Conservation (phyloP, 2,888 invertebrate species). For the Chrysomela aeneicollis region DNA sequence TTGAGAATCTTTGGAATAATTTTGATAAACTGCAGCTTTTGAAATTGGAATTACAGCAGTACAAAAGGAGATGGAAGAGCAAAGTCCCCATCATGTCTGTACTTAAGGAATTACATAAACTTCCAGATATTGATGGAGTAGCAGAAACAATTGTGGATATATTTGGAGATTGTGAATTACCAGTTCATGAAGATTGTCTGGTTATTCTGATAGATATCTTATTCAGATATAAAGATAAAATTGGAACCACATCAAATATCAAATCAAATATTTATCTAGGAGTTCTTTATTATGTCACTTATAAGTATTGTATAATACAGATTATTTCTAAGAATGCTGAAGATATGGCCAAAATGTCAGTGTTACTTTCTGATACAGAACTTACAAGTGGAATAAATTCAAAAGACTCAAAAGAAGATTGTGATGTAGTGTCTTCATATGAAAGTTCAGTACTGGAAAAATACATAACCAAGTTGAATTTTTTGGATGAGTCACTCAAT, state of each 20-base stretch:
- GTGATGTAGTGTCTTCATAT: conserved; percentile 51
- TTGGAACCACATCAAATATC: conserved; percentile 13
- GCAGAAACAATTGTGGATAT: conserved; percentile 42
- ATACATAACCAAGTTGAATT: conserved; percentile 37
- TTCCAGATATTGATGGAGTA: conserved; percentile 40
- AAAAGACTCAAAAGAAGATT: conserved; percentile 49
- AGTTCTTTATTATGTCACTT: conserved; percentile 44
- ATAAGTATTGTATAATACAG: conserved; percentile 40
- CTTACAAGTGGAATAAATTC: conserved; percentile 30
- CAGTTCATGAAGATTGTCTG: conserved; percentile 38
- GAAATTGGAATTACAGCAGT: conserved; percentile 46
- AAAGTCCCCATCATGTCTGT: conserved; percentile 46
- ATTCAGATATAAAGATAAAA: conserved; percentile 33
- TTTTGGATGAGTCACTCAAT: conserved; percentile 43
- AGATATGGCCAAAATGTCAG: conserved; percentile 45
- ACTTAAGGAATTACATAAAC: conserved; percentile 43
- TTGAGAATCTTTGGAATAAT: conserved; percentile 20
- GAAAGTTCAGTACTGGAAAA: conserved; percentile 46
- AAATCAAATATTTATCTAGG: conserved; percentile 41
- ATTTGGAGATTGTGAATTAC: conserved; percentile 44
- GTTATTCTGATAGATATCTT: conserved; percentile 35
- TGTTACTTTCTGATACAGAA: conserved; percentile 4
- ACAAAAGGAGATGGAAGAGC: conserved; percentile 50
- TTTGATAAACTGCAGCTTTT: conserved; percentile 42
- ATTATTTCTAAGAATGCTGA: conserved; percentile 44